A percentile compares a stretch with the other conserved stretches of the same genome.
phyloP scores from a whole-genome alignment of 2,797 vertebrate genomes.

The Peromyscus eremicus region DNA sequence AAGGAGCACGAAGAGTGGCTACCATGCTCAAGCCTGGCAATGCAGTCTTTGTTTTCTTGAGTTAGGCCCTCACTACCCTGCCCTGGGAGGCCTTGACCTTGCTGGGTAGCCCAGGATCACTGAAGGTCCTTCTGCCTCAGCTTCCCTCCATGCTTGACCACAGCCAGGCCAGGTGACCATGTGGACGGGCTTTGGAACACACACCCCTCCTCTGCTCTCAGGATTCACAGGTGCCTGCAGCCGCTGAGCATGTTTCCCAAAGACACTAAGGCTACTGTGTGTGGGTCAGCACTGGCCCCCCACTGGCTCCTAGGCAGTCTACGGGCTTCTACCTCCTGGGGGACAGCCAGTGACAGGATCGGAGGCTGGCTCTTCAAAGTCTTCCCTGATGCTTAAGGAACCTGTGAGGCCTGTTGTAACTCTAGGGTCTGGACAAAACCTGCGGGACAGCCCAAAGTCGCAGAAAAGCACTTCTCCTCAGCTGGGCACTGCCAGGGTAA shows the following conservation, averaged over 20 bases:
- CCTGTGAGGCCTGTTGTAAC: rapidly evolving
- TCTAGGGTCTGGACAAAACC: neutral
- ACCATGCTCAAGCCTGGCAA: too few species aligned
- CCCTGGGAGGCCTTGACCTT: neutral
- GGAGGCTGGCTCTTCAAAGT: neutral
- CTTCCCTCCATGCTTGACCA: neutral
- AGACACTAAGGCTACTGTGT: rapidly evolving
- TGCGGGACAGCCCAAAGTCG: neutral
- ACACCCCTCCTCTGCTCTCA: neutral
- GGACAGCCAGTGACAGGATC: neutral
- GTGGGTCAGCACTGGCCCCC: neutral
- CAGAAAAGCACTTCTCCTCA: conserved; percentile 20
- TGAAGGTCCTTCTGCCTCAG: neutral
- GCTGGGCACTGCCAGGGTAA: neutral
- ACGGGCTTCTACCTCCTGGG: neutral
- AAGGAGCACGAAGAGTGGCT: neutral
- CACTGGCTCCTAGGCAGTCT: neutral
- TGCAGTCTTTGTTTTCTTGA: too few species aligned
- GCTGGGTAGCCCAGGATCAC: neutral
- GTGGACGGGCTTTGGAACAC: neutral
- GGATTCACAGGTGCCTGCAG: neutral
- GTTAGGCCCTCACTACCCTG: neutral
- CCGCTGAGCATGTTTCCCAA: neutral
- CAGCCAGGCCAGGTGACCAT: neutral
- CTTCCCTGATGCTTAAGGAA: neutral